Evolutionary conservation across 2,888 invertebrate species (phyloP).

Genomic region (Poecilobothrus nobilitatus): DNA sequence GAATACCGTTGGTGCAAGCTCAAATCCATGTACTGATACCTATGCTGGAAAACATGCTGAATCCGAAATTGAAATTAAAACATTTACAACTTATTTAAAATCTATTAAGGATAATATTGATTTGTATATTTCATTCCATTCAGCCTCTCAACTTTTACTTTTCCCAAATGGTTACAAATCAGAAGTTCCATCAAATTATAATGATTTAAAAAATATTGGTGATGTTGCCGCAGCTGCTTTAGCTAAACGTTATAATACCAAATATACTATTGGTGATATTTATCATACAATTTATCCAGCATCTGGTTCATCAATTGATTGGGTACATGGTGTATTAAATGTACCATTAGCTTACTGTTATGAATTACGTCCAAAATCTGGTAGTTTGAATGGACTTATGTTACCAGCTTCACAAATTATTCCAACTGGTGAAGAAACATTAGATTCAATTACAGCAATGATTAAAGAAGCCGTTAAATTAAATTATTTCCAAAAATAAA

Average conservation of each 20-base stretch:
- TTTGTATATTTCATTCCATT: constrained; percentile 64
- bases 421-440: constrained; percentile 56
- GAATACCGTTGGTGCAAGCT: constrained; percentile 53
- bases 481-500: constrained; percentile 35
- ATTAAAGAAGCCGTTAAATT: constrained; percentile 45
- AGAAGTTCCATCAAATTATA: constrained; percentile 46
- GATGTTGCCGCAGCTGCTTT: constrained; percentile 33
- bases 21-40: constrained; percentile 50
- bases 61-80: constrained; percentile 59
- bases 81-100: constrained; percentile 49
- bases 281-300: constrained; percentile 47
- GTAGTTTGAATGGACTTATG: constrained; percentile 48
- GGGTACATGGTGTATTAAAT: constrained; percentile 51
- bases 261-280: constrained; percentile 43
- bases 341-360: constrained; percentile 54
- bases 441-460: constrained; percentile 47
- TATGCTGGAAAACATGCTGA: constrained; percentile 60
- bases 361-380: constrained; percentile 47
- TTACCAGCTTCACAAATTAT: constrained; percentile 56
- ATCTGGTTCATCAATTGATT: constrained; percentile 55
- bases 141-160: constrained; percentile 61
- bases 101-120: constrained; percentile 47
- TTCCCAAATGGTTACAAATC: constrained; percentile 55
- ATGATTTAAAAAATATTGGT: constrained; percentile 43
- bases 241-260: constrained; percentile 39